Evolutionary conservation across 2,888 invertebrate genomes (phyloP), one percentile per base, ranked within the genome.

Genomic region (Drosophila niveifrons): DNA sequence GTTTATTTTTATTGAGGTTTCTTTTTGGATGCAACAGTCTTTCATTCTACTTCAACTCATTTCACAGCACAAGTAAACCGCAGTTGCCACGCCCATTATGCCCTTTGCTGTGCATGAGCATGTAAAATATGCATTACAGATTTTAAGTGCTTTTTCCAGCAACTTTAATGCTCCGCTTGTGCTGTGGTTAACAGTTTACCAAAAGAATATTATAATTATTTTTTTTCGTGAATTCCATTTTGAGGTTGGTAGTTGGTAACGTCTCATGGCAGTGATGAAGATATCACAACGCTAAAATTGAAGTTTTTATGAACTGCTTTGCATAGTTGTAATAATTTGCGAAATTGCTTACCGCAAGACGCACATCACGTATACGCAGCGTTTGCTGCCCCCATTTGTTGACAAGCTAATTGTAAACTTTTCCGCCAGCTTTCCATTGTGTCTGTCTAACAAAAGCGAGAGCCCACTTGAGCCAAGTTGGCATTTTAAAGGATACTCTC

Each of bases 331-430:
- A 18, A 66, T 58, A 71, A 53, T 78, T 57, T 65, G 46, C 52
- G 11, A 46, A 36, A 46, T 69, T 69, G 31, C 28, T 13, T 36
- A 34, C 17, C 29, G 9, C 43, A 28, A 18, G 43, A 13, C 34
- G 41, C 43, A 46, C 63, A 81, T 75, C 53, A 80, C 73, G 74
- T 69, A 82, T 86, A 86, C 83, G 72, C 65, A 50, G 50, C 43
- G 59, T 65, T 44, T 53, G 65, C 71, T 58, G 39, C 15, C 58
- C 68, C 67, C 66, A 58, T 75, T 82, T 80, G 86, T 79, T 73
- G 73, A 71, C 88, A 71, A 70, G 83, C 87, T 83, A 83, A 88
- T 83, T 83, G 82, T 71, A 74, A 82, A 86, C 72, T 77, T 77
- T 86, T 83, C 78, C 73, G 86, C 64, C 77, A 52, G 59, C 59